Conservation (phyloP, 2,113 vertebrate species). For the Columba janthina region DNA sequence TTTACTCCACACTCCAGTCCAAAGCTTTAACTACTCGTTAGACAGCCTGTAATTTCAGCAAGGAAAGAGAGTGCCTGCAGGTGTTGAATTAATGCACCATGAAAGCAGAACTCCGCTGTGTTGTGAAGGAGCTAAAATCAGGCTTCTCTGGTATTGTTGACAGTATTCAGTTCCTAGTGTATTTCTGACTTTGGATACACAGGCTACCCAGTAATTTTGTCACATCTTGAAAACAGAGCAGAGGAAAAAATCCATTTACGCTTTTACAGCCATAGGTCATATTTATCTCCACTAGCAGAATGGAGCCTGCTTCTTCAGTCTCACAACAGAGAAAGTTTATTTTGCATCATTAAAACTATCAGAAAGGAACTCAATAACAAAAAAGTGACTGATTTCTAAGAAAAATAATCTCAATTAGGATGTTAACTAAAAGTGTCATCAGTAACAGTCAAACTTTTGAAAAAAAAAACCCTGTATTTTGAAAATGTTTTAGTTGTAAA, state of each 20-base stretch:
- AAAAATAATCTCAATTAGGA: slow-evolving; percentile 44
- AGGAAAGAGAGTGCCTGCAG: slow-evolving; percentile 60
- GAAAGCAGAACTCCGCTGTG: slow-evolving; percentile 45
- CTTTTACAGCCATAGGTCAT: slow-evolving; percentile 57
- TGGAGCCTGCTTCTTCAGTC: slow-evolving; percentile 40
- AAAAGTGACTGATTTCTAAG: slow-evolving; percentile 28
- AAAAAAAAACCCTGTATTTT: slow-evolving; percentile 24
- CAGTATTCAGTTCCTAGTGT: slow-evolving; percentile 30
- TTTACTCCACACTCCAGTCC: slow-evolving; percentile 46
- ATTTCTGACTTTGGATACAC: slow-evolving; percentile 51
- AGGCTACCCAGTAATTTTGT: slow-evolving; percentile 69
- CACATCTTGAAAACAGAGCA: slow-evolving; percentile 66
- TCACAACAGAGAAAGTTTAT: slow-evolving; percentile 28
- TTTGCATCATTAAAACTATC: not conserved
- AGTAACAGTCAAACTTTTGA: not conserved
- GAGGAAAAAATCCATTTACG: slow-evolving; percentile 57
- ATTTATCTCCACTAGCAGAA: slow-evolving; percentile 60
- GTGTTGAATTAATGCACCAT: slow-evolving; percentile 52
- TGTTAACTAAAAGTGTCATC: slow-evolving; percentile 23
- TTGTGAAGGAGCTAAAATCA: slow-evolving; percentile 34
- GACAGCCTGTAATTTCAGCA: slow-evolving; percentile 73
- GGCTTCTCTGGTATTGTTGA: slow-evolving; percentile 29
- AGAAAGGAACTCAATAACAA: slow-evolving; percentile 29
- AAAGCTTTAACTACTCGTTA: slow-evolving; percentile 51
- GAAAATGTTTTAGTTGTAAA: not conserved